Evolutionary conservation across 2,797 vertebrate species (phyloP).

Genomic region (Graptemys geographica): DNA sequence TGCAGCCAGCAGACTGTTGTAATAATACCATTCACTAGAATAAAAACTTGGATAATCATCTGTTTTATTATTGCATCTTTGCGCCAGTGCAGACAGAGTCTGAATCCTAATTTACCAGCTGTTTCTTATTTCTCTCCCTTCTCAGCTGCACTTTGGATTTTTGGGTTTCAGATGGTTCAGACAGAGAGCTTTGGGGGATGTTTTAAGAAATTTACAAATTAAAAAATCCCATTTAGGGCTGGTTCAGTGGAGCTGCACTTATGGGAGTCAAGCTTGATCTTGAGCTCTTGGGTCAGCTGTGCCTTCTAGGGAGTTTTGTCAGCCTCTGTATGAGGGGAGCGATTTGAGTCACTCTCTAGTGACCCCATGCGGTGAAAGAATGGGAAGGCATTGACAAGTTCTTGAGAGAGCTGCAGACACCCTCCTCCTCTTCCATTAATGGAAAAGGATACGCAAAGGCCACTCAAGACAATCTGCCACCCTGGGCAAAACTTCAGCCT

Average conservation of each 20-base stretch:
- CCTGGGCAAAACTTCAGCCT: neutral
- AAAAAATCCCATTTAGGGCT: constrained; percentile 13
- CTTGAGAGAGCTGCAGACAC: neutral
- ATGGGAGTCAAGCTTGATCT: neutral
- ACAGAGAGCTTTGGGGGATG: constrained; percentile 73
- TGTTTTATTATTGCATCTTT: constrained; percentile 66
- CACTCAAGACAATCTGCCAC: neutral
- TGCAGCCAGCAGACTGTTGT: constrained; percentile 79
- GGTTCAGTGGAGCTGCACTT: neutral
- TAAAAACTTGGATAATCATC: constrained; percentile 72
- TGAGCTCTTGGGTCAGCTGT: neutral
- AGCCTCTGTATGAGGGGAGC: neutral
- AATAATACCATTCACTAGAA: constrained; percentile 78
- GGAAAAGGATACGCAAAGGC: neutral
- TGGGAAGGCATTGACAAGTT: constrained; percentile 29
- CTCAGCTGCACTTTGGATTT: constrained; percentile 59
- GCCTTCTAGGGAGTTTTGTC: neutral
- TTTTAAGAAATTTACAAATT: constrained; percentile 49
- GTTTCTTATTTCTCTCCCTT: constrained; percentile 78
- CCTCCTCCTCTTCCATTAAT: neutral
- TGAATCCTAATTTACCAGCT: constrained; percentile 74
- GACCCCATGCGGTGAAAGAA: neutral
- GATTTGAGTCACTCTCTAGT: neutral
- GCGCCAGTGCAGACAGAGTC: constrained; percentile 64
- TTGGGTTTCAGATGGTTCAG: constrained; percentile 53